These are phyloP conservation scores for Climacteris rufus DNA, from an alignment of 2,113 vertebrate genomes.

Conservation along the genomic window DNA sequence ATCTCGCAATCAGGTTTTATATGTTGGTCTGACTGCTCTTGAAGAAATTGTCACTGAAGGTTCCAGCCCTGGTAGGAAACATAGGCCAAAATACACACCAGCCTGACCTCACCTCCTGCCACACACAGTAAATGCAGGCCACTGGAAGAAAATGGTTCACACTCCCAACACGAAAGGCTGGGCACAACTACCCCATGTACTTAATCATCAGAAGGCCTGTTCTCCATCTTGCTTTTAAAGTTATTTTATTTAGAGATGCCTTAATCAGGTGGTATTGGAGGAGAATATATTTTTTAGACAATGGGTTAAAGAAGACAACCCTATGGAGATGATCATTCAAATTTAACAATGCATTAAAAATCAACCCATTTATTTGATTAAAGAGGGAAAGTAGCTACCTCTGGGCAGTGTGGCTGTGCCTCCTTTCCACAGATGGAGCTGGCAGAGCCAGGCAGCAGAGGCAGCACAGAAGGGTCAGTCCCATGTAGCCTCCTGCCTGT, in stretches of 20 bases:
- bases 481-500: rapidly evolving
- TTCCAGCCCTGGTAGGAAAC: neutral
- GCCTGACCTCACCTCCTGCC: neutral
- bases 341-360: neutral
- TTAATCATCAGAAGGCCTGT: neutral
- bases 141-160: neutral
- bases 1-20: neutral
- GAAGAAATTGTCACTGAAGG: neutral
- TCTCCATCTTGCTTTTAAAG: neutral
- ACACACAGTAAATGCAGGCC: neutral
- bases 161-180: neutral
- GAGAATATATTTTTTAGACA: neutral
- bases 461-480: neutral
- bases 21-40: neutral
- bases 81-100: neutral
- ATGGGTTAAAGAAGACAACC: neutral
- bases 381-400: neutral
- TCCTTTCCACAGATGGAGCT: neutral
- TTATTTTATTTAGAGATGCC: neutral
- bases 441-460: neutral
- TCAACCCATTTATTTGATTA: neutral
- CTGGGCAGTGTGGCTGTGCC: neutral
- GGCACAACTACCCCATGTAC: too few species aligned
- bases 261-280: neutral
- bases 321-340: neutral